phyloP scores from a whole-genome alignment of 2,113 vertebrate species.

The Oriolus oriolus region DNA sequence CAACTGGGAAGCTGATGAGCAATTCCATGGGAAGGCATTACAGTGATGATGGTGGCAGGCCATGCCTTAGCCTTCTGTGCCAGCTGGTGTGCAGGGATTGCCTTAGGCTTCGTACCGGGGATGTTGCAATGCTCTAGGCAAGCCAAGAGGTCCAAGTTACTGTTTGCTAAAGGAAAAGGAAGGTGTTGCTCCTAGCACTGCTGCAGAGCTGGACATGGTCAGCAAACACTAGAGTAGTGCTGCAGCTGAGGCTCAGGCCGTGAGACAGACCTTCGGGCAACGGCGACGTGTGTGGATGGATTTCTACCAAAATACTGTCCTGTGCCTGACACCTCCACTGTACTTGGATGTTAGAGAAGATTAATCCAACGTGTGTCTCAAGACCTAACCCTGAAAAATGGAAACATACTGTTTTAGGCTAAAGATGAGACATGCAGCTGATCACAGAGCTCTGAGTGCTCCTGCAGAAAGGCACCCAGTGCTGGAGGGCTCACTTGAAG shows the following conservation, averaged over 20 bases:
- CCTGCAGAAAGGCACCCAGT: background rate
- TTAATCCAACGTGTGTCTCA: rapidly evolving
- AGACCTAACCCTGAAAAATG: background rate
- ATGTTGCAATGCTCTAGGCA: background rate
- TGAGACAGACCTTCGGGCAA: background rate
- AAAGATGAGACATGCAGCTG: background rate
- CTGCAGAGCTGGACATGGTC: background rate
- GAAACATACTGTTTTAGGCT: background rate
- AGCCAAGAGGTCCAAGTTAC: background rate
- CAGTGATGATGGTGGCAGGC: background rate
- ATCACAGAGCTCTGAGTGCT: background rate
- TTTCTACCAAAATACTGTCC: background rate
- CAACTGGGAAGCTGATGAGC: background rate
- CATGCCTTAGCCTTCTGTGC: background rate
- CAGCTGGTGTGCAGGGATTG: background rate
- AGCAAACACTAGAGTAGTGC: background rate
- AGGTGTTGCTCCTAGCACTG: background rate
- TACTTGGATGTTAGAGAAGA: background rate
- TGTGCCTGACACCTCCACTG: background rate
- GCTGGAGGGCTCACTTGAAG: background rate
- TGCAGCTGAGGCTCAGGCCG: background rate
- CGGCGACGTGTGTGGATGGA: rapidly evolving
- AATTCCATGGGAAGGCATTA: background rate
- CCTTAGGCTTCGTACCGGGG: background rate
- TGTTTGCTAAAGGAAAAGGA: background rate